Evolutionary conservation across 2,797 vertebrate genomes (phyloP).

Genomic region (Leucoraja ocellata): DNA sequence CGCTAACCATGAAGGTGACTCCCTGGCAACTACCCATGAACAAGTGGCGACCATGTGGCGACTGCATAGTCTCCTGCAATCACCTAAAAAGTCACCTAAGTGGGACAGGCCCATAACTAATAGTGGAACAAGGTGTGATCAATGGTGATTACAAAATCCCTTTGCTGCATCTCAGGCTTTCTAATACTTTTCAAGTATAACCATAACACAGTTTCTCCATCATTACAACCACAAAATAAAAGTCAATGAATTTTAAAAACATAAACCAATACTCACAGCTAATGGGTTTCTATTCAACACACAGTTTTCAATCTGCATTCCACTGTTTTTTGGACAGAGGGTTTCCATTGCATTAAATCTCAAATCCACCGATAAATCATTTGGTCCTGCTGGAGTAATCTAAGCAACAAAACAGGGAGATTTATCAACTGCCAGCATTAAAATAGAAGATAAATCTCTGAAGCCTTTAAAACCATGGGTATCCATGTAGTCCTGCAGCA

Average conservation of each 20-base stretch:
- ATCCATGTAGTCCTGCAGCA: neutral
- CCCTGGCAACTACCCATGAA: too few relatives aligned
- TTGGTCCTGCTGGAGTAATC: neutral
- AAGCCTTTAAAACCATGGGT: neutral
- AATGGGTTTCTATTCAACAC: neutral
- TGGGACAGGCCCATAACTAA: too few relatives aligned
- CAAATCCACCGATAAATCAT: neutral
- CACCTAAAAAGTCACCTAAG: too few relatives aligned
- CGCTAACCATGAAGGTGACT: too few relatives aligned
- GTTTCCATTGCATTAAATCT: constrained; percentile 16
- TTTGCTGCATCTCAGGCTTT: too few relatives aligned
- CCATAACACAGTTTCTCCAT: too few relatives aligned
- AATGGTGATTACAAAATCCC: too few relatives aligned
- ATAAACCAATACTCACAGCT: neutral
- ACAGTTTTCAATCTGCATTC: neutral
- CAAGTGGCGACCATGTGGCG: too few relatives aligned
- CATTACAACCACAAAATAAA: too few relatives aligned
- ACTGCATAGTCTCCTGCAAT: too few relatives aligned
- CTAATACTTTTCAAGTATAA: too few relatives aligned
- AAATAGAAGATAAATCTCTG: neutral
- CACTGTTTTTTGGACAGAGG: neutral
- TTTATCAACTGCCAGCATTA: neutral
- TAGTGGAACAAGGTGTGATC: too few relatives aligned
- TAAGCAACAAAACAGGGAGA: neutral
- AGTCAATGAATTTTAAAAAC: neutral